These are phyloP conservation scores for Daktulosphaira vitifoliae DNA, from an alignment of 1,140 invertebrate genomes.

Conservation along the genomic window DNA sequence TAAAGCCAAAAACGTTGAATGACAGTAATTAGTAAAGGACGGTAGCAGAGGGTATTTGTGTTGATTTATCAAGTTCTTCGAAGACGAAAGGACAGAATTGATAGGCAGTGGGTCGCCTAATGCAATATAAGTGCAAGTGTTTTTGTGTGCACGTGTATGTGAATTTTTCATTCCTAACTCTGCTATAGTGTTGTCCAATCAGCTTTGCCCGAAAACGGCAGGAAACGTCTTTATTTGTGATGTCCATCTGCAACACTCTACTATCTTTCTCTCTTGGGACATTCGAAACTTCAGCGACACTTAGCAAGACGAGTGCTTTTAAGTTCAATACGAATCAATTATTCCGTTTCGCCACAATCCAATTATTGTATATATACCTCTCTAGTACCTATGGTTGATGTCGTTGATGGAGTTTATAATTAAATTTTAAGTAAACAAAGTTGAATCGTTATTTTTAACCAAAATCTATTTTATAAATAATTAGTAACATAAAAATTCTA, in stretches of 20 bases:
- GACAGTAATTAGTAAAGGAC: constrained; percentile 27
- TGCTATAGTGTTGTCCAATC: constrained; percentile 8
- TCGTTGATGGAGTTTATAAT: too few relatives aligned
- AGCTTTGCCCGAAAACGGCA: not conserved
- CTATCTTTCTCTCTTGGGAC: constrained; percentile 5
- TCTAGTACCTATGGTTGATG: too few relatives aligned
- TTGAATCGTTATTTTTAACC: too few relatives aligned
- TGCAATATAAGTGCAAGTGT: constrained; percentile 10
- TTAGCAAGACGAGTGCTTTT: constrained; percentile 13
- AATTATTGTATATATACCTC: constrained; percentile 3
- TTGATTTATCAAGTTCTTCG: constrained; percentile 28
- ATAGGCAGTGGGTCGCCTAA: constrained; percentile 13
- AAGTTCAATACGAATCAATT: constrained; percentile 30
- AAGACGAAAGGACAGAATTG: constrained; percentile 27
- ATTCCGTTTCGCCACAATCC: constrained; percentile 19
- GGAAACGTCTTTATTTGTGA: constrained; percentile 23
- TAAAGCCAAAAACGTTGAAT: constrained; percentile 31
- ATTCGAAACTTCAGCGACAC: constrained; percentile 26
- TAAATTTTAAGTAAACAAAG: too few relatives aligned
- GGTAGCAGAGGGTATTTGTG: constrained; percentile 7
- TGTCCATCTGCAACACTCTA: constrained; percentile 3
- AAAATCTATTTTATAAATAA: too few relatives aligned
- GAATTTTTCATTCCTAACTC: constrained; percentile 26
- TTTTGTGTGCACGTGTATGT: not conserved
- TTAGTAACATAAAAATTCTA: too few relatives aligned